Evolutionary conservation across 2,888 invertebrate genomes (phyloP), one percentile per base, ranked within the genome.

Genomic region (Chrysotoxum bicinctum): DNA sequence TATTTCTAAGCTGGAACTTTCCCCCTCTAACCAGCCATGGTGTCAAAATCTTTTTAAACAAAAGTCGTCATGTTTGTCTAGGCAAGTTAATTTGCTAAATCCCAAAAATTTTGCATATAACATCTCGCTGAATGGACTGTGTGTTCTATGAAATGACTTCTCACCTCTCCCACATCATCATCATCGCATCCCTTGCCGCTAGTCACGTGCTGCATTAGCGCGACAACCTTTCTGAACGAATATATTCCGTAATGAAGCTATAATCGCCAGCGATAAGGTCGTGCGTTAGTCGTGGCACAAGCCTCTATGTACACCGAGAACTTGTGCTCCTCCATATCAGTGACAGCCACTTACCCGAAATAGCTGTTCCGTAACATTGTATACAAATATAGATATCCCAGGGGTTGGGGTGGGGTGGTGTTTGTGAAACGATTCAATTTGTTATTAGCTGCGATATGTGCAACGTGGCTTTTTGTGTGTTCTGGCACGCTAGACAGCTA

Each of bases 391-490:
- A 56, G 5, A 35, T 32, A 32, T 19, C 16, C 14, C 2, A 21
- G n/a, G 50, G 50, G 19, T 50, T 48, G 72, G 85, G 81, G 72
- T 70, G n/a, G n/a, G n/a, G n/a, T n/a, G n/a, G n/a, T n/a, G n/a
- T 81, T 80, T 43, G 64, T 64, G 35, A 62, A 85, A 85, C 76
- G 81, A 81, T 81, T 85, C 85, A 85, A 85, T 85, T 85, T 81
- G 81, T 85, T 81, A 81, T 85, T 85, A 85, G 77, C 72, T 72
- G 64, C 79, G 62, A 74, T 83, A 70, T 83, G 79, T 79, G 83
- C 62, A 62, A 75, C 80, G 70, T 60, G 62, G 73, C 60, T 69
- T 83, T 83, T 70, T 83, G 69, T 83, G 69, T 81, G 58, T 76
- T 26, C 12, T 12, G 16, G 16, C 30, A 77, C 37, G 72, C 72